Percentiles rank a stretch among this genome's conserved stretches.
Conservation (phyloP, 2,888 invertebrate genomes). For the Exephanes ischioxanthus region DNA sequence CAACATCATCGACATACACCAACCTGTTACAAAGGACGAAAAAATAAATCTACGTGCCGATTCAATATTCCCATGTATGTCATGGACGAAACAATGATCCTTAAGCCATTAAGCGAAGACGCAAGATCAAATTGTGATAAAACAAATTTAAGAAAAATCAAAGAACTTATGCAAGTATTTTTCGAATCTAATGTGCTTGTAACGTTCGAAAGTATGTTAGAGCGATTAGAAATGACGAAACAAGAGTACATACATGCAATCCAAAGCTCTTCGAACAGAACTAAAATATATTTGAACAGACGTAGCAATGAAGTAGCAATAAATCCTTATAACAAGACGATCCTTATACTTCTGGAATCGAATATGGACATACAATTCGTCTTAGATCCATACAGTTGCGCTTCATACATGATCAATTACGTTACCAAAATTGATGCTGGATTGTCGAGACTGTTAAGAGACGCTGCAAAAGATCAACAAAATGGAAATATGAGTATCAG, state of each 20-base stretch:
- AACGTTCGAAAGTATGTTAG: conserved; percentile 5
- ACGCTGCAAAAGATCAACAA: conserved; percentile 66
- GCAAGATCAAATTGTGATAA: not conserved
- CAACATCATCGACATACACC: conserved; percentile 28
- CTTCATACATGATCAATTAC: conserved; percentile 63
- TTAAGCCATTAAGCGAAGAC: conserved; percentile 3
- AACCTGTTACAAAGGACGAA: conserved; percentile 22
- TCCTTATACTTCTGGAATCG: conserved; percentile 54
- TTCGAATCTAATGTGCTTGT: not conserved
- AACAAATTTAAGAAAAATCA: too few species aligned
- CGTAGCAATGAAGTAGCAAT: conserved; percentile 52
- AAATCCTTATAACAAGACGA: conserved; percentile 60
- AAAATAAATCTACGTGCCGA: conserved; percentile 2
- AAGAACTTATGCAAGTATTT: not conserved
- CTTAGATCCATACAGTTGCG: too few species aligned
- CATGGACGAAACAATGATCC: not conserved
- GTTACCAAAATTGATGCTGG: conserved; percentile 57
- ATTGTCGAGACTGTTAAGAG: conserved; percentile 56
- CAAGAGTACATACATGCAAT: conserved; percentile 17
- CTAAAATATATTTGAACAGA: conserved; percentile 35
- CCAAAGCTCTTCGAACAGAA: conserved; percentile 26
- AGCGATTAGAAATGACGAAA: conserved; percentile 14
- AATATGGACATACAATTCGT: conserved; percentile 68
- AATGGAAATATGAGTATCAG: conserved; percentile 63
- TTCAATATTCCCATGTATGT: conserved; percentile 20